Evolutionary conservation across 2,888 invertebrate genomes (phyloP), one percentile per base, ranked within the genome.

Genomic region (Orthonevra nobilis): DNA sequence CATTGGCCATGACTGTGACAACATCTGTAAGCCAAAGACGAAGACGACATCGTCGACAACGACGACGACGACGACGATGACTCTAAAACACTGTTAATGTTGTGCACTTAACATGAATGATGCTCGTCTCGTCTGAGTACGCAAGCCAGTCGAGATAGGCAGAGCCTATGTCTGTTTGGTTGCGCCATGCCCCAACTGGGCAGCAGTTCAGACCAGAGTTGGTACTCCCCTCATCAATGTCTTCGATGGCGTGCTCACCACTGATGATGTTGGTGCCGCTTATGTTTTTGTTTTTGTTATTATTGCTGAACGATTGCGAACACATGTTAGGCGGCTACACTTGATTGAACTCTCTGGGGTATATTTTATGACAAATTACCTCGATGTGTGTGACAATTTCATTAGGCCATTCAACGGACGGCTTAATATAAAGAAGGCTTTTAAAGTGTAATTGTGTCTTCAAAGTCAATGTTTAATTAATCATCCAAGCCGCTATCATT

Each of bases 71-170:
- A 30, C 73, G 38, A 48, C 72, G 46, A 34, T 58, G 63, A 44
- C 58, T 70, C 44, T 66, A 60, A 77, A 77, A 77, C 77, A 72
- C 64, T 77, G 77, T 77, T 66, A 77, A 77, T 77, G 77, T 77
- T 77, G 72, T 64, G 77, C 77, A 77, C 77, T 77, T 72, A 72
- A 77, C 77, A 77, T 77, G 72, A 77, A 77, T 77, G 77, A 77
- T 77, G 60, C 64, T 77, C 64, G 52, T n/a, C n/a, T 60, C 17
- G 48, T 48, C 40, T 17, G 54, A 26, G 50, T 40, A 4, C 5
- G 9, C 14, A 20, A 58, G 48, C 38, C 48, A 44, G n/a, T n/a
- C n/a, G n/a, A n/a, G n/a, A n/a, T n/a, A 28, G 20, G 52, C 15
- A 34, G 28, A 20, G 20, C 7, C 15, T 28, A 23, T 14, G 23